These are phyloP conservation scores for Numida meleagris DNA, from an alignment of 2,113 vertebrate species.

Conservation along the genomic window DNA sequence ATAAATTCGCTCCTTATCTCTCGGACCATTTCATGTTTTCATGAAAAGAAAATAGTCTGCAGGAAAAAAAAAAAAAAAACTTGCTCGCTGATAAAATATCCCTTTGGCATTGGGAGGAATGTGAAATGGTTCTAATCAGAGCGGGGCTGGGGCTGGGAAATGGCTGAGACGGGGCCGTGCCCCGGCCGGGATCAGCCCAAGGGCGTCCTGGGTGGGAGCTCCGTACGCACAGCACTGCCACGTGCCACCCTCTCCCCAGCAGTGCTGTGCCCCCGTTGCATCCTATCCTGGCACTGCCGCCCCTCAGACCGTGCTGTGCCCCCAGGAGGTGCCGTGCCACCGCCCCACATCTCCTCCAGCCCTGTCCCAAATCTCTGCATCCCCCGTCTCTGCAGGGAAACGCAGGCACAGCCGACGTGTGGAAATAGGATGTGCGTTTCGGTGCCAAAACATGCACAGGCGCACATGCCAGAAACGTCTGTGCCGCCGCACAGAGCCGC, in stretches of 20 bases:
- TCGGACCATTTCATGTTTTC: constrained; percentile 73
- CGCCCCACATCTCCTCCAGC: background rate
- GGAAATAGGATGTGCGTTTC: constrained; percentile 2
- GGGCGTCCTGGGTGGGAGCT: background rate
- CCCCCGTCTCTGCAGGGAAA: background rate
- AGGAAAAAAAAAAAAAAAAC: constrained; percentile 4
- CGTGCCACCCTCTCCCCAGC: background rate
- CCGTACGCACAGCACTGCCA: constrained; percentile 6
- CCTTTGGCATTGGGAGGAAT: constrained; percentile 61
- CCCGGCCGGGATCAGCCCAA: background rate
- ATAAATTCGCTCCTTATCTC: constrained; percentile 79
- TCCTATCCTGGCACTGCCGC: background rate
- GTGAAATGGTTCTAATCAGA: constrained; percentile 65
- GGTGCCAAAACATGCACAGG: constrained; percentile 39
- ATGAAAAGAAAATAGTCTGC: constrained; percentile 79
- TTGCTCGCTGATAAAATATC: constrained; percentile 67
- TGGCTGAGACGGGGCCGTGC: background rate
- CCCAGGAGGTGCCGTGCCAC: background rate
- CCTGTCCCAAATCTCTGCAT: background rate
- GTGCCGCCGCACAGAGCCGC: constrained; percentile 14
- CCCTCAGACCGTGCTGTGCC: background rate
- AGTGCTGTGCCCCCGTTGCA: background rate
- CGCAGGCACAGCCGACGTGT: constrained; percentile 19
- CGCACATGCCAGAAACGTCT: background rate
- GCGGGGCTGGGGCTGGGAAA: constrained; percentile 15